Evolutionary conservation across 1,140 invertebrate species (phyloP), one percentile per base, ranked within the genome.

Genomic region (Mizuhopecten yessoensis): DNA sequence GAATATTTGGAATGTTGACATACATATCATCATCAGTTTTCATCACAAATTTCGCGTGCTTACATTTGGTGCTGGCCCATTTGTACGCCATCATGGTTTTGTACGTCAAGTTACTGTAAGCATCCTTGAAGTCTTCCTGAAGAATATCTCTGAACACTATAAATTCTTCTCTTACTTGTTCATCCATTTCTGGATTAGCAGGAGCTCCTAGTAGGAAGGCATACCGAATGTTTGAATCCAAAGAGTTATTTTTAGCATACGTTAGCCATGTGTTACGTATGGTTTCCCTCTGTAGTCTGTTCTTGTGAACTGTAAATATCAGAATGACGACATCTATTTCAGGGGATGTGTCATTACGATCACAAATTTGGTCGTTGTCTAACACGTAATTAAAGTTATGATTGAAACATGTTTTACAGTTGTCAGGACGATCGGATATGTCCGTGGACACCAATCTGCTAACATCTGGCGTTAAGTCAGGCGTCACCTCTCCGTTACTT

Each of bases 11-110:
- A 9, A 93, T 86, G 94, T 97, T 97, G 1, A 97, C 93, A 92
- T 96, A 97, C 95, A 97, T 97, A 93, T 97, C 97, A 90, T 97
- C 97, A 91, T 97, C 97, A 36, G 96, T 96, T 92, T 97, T 97
- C 89, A 97, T 93, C 33, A 93, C 89, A 91, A 94, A 96, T 90
- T 88, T 92, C 7, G 98, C 98, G 93, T 97, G 96, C 92, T 94
- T 94, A 95, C 96, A 97, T 96, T 97, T 97, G 95, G 98, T 97
- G 11, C 97, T 97, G 87, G 97, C 97, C 97, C 98, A 99, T 95
- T 98, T 98, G 34, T 98, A 97, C 7, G 97, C 97, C 97, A 98
- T 98, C 11, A 98, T 97, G 96, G 98, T 98, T 95, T 98, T 99
- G 94, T 98, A 98, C 1, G 98, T 98, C 96, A 99, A 97, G 96